Evolutionary conservation across 1,140 invertebrate species (phyloP), one percentile per base, ranked within the genome.

Genomic region (Anagrus nilaparvatae): DNA sequence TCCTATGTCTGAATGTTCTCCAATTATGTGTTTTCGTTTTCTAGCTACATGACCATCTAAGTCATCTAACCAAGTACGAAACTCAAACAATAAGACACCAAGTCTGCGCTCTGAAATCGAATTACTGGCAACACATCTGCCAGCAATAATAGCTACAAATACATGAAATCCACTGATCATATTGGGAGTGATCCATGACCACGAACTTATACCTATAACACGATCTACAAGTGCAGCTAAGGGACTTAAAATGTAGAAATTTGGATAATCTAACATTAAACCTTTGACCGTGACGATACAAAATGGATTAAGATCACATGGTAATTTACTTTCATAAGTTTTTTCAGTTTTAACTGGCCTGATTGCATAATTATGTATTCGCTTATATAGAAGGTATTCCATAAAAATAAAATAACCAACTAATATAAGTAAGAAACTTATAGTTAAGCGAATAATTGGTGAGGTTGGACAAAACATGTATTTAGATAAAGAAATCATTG

Each of bases 11-110:
- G 80, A 82, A 25, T 73, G 67, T 57, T 84, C 81, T 0, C 81
- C 81, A 28, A 72, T 69, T 4, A 84, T 75, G 55, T 81, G 71
- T 51, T 76, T 79, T 29, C 74, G 70, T 14, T 73, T 74, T 40
- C 84, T 71, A 2, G 83, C 83, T 6, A 88, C 80, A 52, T 83
- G 78, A 0, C 84, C 85, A 54, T 88, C 85, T 35, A 87, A 54
- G 54, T 85, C 82, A 52, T 88, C 84, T 18, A 87, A 50, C 60
- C 84, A 85, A 42, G 82, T 82, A 40, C 85, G 65, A 6, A 85
- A 58, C 64, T 84, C 78, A 56, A 86, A 87, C 5, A 87, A 53
- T 5, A 84, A 55, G 2, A 86, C 76, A 1, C 79, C 84, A 0
- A 85, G 37, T 12, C 81, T 69, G 24, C 84, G 61, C 24, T 76